phyloP scores from a whole-genome alignment of 2,113 vertebrate species.

The Orycteropus afer region DNA sequence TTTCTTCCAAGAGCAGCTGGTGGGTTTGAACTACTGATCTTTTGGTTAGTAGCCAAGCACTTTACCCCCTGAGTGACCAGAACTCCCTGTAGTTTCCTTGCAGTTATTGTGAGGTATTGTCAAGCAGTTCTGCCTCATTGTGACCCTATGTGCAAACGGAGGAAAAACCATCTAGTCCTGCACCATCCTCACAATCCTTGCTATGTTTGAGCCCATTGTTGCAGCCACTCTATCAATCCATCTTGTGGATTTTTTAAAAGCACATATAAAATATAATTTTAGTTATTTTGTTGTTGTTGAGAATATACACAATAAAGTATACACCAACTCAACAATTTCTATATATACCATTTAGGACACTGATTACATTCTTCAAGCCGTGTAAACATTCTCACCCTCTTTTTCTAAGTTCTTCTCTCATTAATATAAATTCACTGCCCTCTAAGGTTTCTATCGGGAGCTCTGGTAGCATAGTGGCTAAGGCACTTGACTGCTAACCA shows the following conservation, averaged over 20 bases:
- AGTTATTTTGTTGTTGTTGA: background rate
- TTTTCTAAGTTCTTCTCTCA: background rate
- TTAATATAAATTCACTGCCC: background rate
- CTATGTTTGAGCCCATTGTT: too few species aligned
- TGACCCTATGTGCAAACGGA: background rate
- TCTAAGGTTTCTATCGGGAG: background rate
- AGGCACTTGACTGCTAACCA: too few species aligned
- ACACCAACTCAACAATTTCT: background rate
- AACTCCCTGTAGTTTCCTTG: background rate
- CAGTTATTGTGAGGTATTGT: background rate
- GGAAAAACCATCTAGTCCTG: too few species aligned
- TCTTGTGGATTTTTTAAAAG: too few species aligned
- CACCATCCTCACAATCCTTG: too few species aligned
- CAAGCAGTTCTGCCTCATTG: background rate
- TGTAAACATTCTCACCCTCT: background rate
- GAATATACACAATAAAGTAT: background rate
- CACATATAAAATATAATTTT: background rate
- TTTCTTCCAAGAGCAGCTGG: too few species aligned
- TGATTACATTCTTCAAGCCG: background rate
- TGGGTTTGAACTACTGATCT: too few species aligned
- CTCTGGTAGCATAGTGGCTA: too few species aligned
- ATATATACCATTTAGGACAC: background rate
- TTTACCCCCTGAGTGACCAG: background rate
- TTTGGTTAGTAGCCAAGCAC: background rate
- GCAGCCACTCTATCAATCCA: too few species aligned